A percentile compares a stretch with the other conserved stretches of the same genome.
Conservation (phyloP, 2,113 vertebrate species). For the Sclerurus mexicanus region DNA sequence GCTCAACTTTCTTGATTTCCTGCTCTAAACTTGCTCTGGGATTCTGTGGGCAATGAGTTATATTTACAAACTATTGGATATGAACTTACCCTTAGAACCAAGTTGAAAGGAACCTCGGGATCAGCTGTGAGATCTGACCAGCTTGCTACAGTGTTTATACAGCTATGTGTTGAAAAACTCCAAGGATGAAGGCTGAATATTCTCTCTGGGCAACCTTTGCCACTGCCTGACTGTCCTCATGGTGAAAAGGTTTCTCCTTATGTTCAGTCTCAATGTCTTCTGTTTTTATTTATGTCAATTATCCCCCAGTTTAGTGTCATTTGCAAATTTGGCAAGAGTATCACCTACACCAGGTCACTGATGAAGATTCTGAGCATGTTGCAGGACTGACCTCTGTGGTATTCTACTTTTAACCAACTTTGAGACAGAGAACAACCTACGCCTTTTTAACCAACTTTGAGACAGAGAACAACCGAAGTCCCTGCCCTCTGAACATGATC, state of each 20-base stretch:
- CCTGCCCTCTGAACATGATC: neutral
- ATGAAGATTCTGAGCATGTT: neutral
- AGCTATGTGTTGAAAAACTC: neutral
- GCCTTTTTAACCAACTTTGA: neutral
- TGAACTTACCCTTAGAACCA: neutral
- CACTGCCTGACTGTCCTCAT: accelerated
- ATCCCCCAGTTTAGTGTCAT: neutral
- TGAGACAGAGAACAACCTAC: neutral
- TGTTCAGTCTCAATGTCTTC: neutral
- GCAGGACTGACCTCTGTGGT: neutral
- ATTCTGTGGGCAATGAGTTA: neutral
- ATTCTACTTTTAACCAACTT: neutral
- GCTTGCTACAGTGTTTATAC: neutral
- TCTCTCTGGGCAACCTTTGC: neutral
- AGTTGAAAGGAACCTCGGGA: neutral
- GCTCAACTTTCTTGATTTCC: neutral
- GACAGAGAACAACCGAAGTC: neutral
- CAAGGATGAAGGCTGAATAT: neutral
- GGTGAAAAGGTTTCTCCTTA: neutral
- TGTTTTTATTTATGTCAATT: neutral
- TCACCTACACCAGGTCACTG: neutral
- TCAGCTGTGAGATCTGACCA: neutral
- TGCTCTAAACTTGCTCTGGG: neutral
- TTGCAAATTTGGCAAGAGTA: neutral
- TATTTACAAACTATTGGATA: neutral